Percentiles rank a stretch among this genome's conserved stretches.
These are phyloP conservation scores for Chalcis sispes DNA, from an alignment of 2,888 invertebrate genomes.

Conservation along the genomic window DNA sequence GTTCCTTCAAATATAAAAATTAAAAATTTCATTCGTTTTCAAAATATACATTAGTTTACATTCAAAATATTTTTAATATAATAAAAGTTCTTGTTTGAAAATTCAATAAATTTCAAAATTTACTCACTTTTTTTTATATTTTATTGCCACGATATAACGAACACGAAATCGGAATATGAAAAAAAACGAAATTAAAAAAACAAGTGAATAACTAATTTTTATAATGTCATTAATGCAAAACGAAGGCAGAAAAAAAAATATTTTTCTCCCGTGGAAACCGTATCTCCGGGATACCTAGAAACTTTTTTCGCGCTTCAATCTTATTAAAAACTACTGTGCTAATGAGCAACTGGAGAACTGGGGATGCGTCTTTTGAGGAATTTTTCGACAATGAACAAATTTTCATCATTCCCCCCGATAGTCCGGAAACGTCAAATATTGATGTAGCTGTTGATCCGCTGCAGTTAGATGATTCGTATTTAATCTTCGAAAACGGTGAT, in stretches of 20 bases:
- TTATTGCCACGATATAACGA: no score
- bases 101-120: no score
- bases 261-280: slow-evolving; percentile 63
- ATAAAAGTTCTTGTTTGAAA: no score
- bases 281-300: slow-evolving; percentile 62
- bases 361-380: slow-evolving; percentile 40
- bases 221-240: slow-evolving; percentile 1
- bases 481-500: slow-evolving; percentile 54
- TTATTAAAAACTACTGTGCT: slow-evolving; percentile 38
- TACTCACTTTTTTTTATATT: no score
- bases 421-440: neutral
- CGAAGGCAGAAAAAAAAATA: slow-evolving; percentile 52
- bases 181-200: slow-evolving; percentile 14
- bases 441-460: slow-evolving; percentile 15
- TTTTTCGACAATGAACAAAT: slow-evolving; percentile 48
- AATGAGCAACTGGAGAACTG: slow-evolving; percentile 41
- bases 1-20: no score
- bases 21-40: no score
- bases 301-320: slow-evolving; percentile 28
- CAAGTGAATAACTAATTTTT: slow-evolving; percentile 16
- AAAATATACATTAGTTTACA: no score
- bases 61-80: no score
- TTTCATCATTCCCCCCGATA: slow-evolving; percentile 47
- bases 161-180: slow-evolving; percentile 32
- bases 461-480: slow-evolving; percentile 49